Conservation (phyloP, 2,797 vertebrate genomes). For the Sebastes trivittatus region DNA sequence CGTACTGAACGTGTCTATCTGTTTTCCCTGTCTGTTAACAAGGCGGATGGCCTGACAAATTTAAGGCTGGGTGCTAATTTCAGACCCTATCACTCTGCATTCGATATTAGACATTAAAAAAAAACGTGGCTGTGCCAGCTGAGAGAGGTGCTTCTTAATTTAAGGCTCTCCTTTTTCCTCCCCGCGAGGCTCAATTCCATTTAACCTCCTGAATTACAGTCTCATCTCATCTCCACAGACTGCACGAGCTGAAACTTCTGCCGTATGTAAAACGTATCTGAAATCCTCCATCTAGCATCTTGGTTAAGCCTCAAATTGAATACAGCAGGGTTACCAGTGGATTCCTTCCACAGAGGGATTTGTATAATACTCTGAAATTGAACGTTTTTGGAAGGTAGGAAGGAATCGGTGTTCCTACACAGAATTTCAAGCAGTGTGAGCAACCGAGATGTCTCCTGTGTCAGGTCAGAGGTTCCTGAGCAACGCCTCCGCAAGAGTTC, state of each 20-base stretch:
- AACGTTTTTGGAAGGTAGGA: background rate
- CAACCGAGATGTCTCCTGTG: background rate
- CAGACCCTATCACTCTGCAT: background rate
- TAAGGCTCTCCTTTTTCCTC: background rate
- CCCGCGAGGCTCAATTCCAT: background rate
- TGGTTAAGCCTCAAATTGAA: background rate
- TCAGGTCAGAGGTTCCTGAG: conserved; percentile 15
- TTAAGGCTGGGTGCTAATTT: background rate
- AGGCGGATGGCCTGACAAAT: no score
- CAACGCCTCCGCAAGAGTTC: conserved; percentile 1
- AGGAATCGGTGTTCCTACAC: background rate
- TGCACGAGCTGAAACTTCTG: background rate
- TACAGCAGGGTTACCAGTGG: background rate
- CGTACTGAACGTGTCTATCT: background rate
- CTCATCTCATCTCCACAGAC: background rate
- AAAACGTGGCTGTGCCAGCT: background rate
- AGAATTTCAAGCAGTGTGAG: background rate
- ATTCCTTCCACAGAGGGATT: background rate
- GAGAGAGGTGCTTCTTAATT: background rate
- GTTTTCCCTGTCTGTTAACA: background rate
- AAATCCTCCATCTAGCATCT: background rate
- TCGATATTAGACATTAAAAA: conserved; percentile 10
- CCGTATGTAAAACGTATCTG: background rate
- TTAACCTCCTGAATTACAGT: background rate
- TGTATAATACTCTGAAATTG: background rate